Evolutionary conservation across 2,888 invertebrate species (phyloP), one percentile per base, ranked within the genome.

Genomic region (Microplitis manilae): DNA sequence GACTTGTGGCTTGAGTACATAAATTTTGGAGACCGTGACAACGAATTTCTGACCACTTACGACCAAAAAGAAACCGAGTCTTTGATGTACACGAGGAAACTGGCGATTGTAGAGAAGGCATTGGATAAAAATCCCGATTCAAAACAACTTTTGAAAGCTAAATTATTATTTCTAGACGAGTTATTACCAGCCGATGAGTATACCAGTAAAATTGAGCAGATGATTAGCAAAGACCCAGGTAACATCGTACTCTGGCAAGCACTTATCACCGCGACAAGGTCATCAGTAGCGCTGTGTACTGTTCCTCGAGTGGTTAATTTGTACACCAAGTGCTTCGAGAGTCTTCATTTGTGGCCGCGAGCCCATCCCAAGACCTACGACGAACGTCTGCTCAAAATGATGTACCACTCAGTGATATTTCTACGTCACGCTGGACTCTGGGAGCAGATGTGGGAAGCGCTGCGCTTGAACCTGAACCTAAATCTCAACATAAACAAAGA

Each of bases 361-460:
- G 81, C 81, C 20, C 84, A 83, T 79, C 82, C 86, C 15, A 79
- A 82, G 68, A 65, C 80, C n/a, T 87, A 85, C 62, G 89, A 90
- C 64, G 77, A 82, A 75, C 83, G 85, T 79, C 76, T 89, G 59
- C 76, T 80, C 84, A 85, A 84, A 65, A 86, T 92, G 88, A 84
- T 92, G 70, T 91, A 92, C 80, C 92, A 91, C 86, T 92, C 91
- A 85, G 92, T 90, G 38, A 86, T 88, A 68, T 94, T 94, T 85
- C 86, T 94, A 20, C 92, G 94, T 73, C 95, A 95, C 85, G 93
- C 94, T 6, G 95, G 95, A 0, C 91, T 95, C 77, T 94, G 93
- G 92, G 96, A 96, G 90, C 93, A 93, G 84, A 92, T 96, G 84
- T 94, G 94, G 92, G 93, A 94, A 80, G 90, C 95, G 60, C 88